Evolutionary conservation across 2,797 vertebrate genomes (phyloP).

Genomic region (Pristis pectinata): DNA sequence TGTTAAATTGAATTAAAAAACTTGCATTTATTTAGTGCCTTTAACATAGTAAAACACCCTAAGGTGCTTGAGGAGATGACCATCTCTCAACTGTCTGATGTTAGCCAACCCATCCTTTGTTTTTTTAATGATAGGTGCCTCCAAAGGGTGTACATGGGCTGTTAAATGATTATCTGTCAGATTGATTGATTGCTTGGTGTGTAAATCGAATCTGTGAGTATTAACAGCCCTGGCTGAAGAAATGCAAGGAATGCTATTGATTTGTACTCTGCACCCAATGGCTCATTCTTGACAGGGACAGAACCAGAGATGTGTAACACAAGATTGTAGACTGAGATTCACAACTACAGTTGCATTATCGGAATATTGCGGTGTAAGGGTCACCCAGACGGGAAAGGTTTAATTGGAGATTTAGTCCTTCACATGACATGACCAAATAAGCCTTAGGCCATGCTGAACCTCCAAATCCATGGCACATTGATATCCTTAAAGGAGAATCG

Average conservation of each 20-base stretch:
- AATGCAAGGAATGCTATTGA: constrained; percentile 4
- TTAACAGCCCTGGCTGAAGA: neutral
- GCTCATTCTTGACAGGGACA: neutral
- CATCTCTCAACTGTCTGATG: neutral
- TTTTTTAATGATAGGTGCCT: neutral
- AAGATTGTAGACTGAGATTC: neutral
- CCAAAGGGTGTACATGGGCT: neutral
- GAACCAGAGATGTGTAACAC: neutral
- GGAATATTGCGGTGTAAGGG: neutral
- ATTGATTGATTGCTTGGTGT: neutral
- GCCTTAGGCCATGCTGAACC: neutral
- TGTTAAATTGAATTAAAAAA: neutral
- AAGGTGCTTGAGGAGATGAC: neutral
- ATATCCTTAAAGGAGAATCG: neutral
- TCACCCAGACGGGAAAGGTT: neutral
- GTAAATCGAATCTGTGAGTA: constrained; percentile 14
- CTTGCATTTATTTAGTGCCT: neutral
- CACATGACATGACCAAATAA: neutral
- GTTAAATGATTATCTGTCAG: constrained; percentile 18
- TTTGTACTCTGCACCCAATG: neutral
- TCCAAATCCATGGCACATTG: constrained; percentile 7
- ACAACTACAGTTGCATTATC: neutral
- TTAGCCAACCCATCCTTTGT: neutral
- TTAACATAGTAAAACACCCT: neutral
- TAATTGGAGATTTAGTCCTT: neutral